Base-by-base conservation (phyloP, 37 sponge, comb jelly and placozoan genomes). In the Corticium candelabrum region DNA sequence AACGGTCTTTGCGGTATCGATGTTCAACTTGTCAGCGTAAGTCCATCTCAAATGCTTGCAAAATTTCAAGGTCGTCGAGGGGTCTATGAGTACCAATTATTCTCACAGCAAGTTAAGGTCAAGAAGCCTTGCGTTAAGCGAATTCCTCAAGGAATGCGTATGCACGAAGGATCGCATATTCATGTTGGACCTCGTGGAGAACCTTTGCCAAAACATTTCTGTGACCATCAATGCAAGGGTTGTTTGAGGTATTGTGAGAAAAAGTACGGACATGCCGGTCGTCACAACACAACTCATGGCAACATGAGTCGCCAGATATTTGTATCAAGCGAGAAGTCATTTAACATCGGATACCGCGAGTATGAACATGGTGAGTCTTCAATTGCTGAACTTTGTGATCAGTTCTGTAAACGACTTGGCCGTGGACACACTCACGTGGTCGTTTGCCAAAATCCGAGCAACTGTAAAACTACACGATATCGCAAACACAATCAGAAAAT, bases 321-420 rank as follows among this genome's bases (percentile, higher is more conserved):
- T 4, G 73, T 70, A 15, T 4, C 73, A 29, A 32, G 31, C 41
- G 77, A 76, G n/a, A 11, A 40, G 3, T 5, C 41, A 41, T 76
- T 76, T 32, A 15, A 5, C 27, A 3, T 80, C 3, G 62, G 2
- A 35, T 37, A 34, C 36, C 35, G 81, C 38, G 39, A 35, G 35
- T 69, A 76, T 73, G 38, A 31, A 38, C 37, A 3, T 38, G 74
- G 71, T 73, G 81, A 80, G 39, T 71, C 32, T 69, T 37, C 35
- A 71, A 32, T 2, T 35, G 73, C 74, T 3, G 39, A 80, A 37
- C 21, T 80, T 35, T 76, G 81, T 38, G 35, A 36, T 30, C 15
- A 29, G 31, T 15, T 29, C 36, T 70, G 73, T 34, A 70, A 70
- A 15, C 7, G 73, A 7, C 73, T 70, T 70, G 73, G 73, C 4